Evolutionary conservation across 1,140 invertebrate genomes (phyloP).

Genomic region (Metaphire vulgaris): DNA sequence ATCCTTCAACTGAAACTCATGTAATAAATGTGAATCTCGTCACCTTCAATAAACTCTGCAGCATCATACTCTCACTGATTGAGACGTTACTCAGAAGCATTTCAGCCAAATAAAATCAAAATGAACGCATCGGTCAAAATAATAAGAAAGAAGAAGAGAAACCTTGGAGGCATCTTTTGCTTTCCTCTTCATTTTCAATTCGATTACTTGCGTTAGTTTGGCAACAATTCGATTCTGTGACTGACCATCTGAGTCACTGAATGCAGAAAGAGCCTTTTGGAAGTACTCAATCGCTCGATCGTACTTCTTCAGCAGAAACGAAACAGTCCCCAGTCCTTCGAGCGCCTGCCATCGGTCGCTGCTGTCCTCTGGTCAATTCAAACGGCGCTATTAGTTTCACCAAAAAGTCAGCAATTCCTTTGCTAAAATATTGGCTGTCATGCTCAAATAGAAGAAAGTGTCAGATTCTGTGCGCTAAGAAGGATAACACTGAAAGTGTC

Average conservation of each 20-base stretch:
- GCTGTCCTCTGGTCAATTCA: conserved; percentile 34
- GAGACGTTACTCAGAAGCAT: not conserved
- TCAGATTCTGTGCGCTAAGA: too few species aligned
- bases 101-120: not conserved
- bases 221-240: conserved; percentile 36
- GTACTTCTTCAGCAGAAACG: conserved; percentile 32
- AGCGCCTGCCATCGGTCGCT: conserved; percentile 39
- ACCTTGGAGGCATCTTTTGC: not conserved
- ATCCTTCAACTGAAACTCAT: too few species aligned
- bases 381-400: too few species aligned
- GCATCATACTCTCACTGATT: not conserved
- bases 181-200: conserved; percentile 8
- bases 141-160: too few species aligned
- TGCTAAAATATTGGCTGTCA: too few species aligned
- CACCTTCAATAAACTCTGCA: not conserved
- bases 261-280: conserved; percentile 23
- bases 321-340: conserved; percentile 39
- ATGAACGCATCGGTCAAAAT: not conserved
- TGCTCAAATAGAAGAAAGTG: too few species aligned
- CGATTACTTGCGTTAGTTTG: conserved; percentile 33
- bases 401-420: too few species aligned
- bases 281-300: conserved; percentile 32
- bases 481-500: not conserved
- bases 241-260: conserved; percentile 1
- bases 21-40: not conserved